Evolutionary conservation across 2,797 vertebrate species (phyloP).

Genomic region (Rhabdomys pumilio): DNA sequence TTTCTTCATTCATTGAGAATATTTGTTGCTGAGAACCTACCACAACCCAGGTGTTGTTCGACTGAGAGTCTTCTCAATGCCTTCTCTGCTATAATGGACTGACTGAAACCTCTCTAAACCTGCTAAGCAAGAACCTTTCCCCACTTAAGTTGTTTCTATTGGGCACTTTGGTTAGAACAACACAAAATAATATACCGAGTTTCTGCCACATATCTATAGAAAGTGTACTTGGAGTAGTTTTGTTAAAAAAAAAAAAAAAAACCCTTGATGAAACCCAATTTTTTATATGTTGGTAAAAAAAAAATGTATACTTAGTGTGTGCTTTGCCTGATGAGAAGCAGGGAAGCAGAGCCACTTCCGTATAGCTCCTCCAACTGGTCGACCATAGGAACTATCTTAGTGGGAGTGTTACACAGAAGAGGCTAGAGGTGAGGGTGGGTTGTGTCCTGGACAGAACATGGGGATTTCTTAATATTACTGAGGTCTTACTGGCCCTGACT

Average conservation of each 20-base stretch:
- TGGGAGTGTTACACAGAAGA: background rate
- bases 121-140: background rate
- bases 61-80: background rate
- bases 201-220: background rate
- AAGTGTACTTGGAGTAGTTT: background rate
- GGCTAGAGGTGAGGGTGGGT: background rate
- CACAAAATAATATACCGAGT: background rate
- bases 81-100: background rate
- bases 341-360: background rate
- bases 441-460: background rate
- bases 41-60: background rate
- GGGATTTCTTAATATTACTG: constrained; percentile 30
- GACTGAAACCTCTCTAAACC: background rate
- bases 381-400: background rate
- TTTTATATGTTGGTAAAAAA: background rate
- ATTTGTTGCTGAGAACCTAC: constrained; percentile 32
- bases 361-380: background rate
- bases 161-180: background rate
- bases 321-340: background rate
- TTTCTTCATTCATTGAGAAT: background rate
- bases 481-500: background rate
- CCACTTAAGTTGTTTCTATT: background rate
- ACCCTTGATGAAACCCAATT: background rate
- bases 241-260: background rate
- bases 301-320: background rate